These are phyloP conservation scores for Penaeus monodon DNA, from an alignment of 2,888 invertebrate species.

Conservation along the genomic window DNA sequence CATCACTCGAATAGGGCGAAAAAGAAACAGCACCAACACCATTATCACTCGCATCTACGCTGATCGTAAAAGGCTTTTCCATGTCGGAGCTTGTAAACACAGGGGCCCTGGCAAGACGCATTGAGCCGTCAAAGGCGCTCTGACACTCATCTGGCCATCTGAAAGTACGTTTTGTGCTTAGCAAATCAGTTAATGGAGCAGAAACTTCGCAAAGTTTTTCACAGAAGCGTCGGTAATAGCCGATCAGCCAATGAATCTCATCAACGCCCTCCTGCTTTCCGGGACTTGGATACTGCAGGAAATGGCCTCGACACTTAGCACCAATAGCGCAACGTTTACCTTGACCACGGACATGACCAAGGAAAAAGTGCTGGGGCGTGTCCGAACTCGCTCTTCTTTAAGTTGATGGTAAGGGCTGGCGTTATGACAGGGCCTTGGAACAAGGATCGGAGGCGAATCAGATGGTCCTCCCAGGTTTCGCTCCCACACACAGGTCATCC, in stretches of 20 bases:
- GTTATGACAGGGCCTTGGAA: too few species aligned
- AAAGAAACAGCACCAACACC: conserved; percentile 9
- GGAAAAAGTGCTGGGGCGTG: too few species aligned
- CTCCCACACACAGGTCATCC: too few species aligned
- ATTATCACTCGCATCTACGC: too few species aligned
- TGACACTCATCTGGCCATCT: neutral
- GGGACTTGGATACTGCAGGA: too few species aligned
- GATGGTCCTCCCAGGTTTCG: too few species aligned
- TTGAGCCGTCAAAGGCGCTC: neutral
- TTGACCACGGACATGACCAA: neutral
- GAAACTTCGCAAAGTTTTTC: neutral
- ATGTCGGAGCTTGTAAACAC: conserved; percentile 18
- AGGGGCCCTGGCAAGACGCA: neutral
- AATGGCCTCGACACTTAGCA: too few species aligned
- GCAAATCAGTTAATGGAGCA: neutral
- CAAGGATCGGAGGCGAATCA: too few species aligned
- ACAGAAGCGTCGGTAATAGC: conserved; percentile 10
- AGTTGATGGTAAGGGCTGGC: too few species aligned
- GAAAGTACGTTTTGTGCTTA: neutral
- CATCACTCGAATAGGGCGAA: neutral
- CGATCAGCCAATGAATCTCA: conserved; percentile 2
- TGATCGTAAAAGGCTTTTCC: neutral
- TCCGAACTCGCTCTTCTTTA: too few species aligned
- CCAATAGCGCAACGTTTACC: neutral
- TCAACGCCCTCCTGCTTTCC: too few species aligned